Conservation (phyloP, 1,140 invertebrate species). For the Pseudomyrmex pallidus region DNA sequence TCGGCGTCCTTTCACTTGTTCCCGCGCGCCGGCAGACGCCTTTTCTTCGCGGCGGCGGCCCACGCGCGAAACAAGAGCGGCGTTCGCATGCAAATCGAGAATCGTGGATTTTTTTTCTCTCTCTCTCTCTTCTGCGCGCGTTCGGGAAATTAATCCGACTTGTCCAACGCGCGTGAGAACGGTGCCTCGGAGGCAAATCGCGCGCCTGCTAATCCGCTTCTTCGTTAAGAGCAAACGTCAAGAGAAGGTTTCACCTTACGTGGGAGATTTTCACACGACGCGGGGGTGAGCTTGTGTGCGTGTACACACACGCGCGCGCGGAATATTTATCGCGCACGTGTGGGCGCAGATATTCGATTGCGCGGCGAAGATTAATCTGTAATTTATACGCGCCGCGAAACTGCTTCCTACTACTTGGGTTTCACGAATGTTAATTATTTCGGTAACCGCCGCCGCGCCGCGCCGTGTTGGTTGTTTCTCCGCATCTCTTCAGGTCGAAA, state of each 20-base stretch:
- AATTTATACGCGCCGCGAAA: slow-evolving; percentile 17
- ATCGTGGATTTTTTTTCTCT: neutral
- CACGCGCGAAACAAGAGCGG: slow-evolving; percentile 34
- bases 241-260: slow-evolving; percentile 34
- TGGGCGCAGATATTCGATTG: slow-evolving; percentile 47
- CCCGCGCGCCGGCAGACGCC: slow-evolving; percentile 11
- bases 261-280: slow-evolving; percentile 48
- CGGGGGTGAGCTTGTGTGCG: neutral
- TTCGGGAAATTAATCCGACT: slow-evolving; percentile 30
- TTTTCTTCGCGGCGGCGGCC: slow-evolving; percentile 18
- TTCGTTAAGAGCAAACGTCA: neutral
- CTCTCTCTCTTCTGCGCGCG: neutral
- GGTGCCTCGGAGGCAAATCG: neutral
- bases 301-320: neutral
- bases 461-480: neutral
- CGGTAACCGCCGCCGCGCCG: neutral
- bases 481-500: too few species aligned
- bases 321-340: slow-evolving; percentile 43
- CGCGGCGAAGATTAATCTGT: slow-evolving; percentile 19
- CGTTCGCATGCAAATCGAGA: slow-evolving; percentile 11
- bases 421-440: slow-evolving; percentile 22
- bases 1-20: slow-evolving; percentile 48
- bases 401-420: slow-evolving; percentile 4
- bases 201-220: slow-evolving; percentile 2
- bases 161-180: slow-evolving; percentile 41